These are phyloP conservation scores for Tridacna gigas DNA, from an alignment of 2,888 invertebrate genomes.

Conservation along the genomic window DNA sequence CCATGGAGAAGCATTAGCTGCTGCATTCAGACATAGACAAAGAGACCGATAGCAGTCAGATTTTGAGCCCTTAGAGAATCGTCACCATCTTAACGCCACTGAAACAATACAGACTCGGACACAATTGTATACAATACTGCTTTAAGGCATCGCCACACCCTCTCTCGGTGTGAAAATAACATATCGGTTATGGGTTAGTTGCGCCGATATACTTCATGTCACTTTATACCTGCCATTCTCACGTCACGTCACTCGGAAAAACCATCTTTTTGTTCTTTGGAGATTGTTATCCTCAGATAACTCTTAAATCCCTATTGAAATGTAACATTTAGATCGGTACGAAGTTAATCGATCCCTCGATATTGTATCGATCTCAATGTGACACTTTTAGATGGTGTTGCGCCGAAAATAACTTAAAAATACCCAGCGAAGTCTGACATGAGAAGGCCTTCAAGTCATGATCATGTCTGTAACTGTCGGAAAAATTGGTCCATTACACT, in stretches of 20 bases:
- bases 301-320: no score
- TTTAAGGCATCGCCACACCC: constrained; percentile 39
- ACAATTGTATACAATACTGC: constrained; percentile 37
- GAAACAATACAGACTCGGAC: constrained; percentile 36
- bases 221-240: not conserved
- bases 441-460: no score
- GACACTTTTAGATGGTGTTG: no score
- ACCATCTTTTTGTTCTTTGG: no score
- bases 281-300: no score
- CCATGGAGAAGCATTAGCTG: not conserved
- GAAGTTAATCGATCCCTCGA: no score
- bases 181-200: constrained; percentile 36
- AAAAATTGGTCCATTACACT: not conserved
- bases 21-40: not conserved
- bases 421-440: not conserved
- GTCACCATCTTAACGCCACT: constrained; percentile 21
- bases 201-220: constrained; percentile 35
- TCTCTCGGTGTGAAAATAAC: constrained; percentile 1
- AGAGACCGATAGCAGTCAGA: constrained; percentile 31
- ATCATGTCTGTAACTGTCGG: constrained; percentile 12
- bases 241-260: not conserved
- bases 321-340: no score
- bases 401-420: no score
- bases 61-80: constrained; percentile 25
- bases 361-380: no score